Evolutionary conservation across 2,888 invertebrate species (phyloP).

Genomic region (Chalcis sispes): DNA sequence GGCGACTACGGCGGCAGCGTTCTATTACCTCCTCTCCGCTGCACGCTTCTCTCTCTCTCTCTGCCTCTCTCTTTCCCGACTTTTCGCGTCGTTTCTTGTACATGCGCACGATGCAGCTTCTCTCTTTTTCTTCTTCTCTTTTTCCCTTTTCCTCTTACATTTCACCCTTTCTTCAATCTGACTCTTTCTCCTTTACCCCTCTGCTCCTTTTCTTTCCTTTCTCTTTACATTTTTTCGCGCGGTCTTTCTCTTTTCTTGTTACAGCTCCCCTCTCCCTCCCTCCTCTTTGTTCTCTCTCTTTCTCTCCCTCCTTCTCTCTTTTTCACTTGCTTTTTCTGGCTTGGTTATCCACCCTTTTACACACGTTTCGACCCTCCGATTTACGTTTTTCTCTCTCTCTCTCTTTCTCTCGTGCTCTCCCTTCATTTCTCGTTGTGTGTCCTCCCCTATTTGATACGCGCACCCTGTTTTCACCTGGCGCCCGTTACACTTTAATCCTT

Average conservation of each 20-base stretch:
- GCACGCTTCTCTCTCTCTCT: constrained; percentile 6
- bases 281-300: not conserved
- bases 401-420: too few species aligned
- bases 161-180: constrained; percentile 42
- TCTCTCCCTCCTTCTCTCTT: constrained; percentile 16
- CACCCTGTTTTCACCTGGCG: constrained; percentile 38
- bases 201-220: not conserved
- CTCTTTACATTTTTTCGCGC: not conserved
- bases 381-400: not conserved
- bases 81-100: constrained; percentile 24
- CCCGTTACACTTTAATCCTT: constrained; percentile 12
- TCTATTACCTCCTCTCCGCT: constrained; percentile 42
- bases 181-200: constrained; percentile 10
- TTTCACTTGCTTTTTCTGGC: not conserved
- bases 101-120: not conserved
- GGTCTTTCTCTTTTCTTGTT: constrained; percentile 5
- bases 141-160: constrained; percentile 21
- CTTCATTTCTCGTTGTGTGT: not conserved
- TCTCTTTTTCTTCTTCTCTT: constrained; percentile 4
- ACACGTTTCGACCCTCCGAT: too few species aligned
- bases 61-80: constrained; percentile 22
- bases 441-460: not conserved
- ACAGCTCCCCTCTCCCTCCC: not conserved
- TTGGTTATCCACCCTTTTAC: not conserved
- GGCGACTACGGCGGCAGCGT: constrained; percentile 16